Conservation (phyloP, 2,888 invertebrate genomes). For the Chouioia cunea region DNA sequence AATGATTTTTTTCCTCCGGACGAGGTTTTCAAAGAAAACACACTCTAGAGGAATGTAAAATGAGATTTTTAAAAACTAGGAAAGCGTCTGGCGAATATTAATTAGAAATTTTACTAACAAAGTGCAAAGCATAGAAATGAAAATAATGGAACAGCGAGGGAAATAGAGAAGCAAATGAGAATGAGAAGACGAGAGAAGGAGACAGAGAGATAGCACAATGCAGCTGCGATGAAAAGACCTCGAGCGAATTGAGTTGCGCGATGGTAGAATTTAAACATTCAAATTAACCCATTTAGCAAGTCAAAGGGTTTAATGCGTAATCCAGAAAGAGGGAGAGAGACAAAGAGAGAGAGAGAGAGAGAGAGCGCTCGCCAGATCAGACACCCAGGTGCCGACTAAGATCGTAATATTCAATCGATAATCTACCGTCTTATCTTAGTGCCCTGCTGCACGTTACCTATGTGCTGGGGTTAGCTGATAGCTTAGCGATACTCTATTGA, state of each 20-base stretch:
- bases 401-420: slow-evolving; percentile 63
- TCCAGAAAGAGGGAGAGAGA: slow-evolving; percentile 20
- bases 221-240: slow-evolving; percentile 50
- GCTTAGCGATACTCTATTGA: slow-evolving; percentile 1
- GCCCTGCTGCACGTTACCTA: slow-evolving; percentile 6
- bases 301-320: slow-evolving; percentile 63
- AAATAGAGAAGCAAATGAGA: slow-evolving; percentile 55
- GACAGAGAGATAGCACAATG: slow-evolving; percentile 45
- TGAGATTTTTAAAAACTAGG: too few relatives aligned
- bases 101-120: too few relatives aligned
- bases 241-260: slow-evolving; percentile 64
- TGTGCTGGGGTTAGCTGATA: neutral
- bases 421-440: slow-evolving; percentile 27
- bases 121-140: neutral
- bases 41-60: too few relatives aligned
- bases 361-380: slow-evolving; percentile 27
- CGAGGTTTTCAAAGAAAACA: too few relatives aligned
- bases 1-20: too few relatives aligned
- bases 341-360: neutral
- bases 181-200: neutral
- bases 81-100: too few relatives aligned
- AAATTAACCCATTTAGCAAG: slow-evolving; percentile 67
- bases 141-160: slow-evolving; percentile 22
- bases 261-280: slow-evolving; percentile 65
- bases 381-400: slow-evolving; percentile 44